Evolutionary conservation across 2,797 vertebrate species (phyloP).

Genomic region (Enteromius afrohamiltoni): DNA sequence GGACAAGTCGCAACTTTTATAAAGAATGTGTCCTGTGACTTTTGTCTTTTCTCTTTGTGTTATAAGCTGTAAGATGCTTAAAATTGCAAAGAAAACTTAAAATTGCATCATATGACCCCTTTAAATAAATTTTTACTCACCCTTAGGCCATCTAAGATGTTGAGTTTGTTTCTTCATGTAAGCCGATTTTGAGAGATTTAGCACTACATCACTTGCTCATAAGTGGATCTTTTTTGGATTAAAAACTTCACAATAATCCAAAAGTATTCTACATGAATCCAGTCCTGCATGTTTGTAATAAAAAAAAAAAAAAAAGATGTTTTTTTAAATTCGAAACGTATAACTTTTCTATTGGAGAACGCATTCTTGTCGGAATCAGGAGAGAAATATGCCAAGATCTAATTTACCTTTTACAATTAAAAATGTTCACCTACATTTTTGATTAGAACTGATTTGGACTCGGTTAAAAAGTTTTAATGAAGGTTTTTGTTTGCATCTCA

Average conservation of each 20-base stretch:
- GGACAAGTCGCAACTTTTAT: too few species aligned
- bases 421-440: background rate
- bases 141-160: background rate
- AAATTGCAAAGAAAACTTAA: too few species aligned
- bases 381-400: background rate
- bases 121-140: background rate
- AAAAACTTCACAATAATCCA: background rate
- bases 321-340: background rate
- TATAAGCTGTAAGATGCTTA: too few species aligned
- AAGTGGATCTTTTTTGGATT: background rate
- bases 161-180: background rate
- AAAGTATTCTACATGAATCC: background rate
- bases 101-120: too few species aligned
- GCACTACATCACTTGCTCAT: background rate
- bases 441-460: too few species aligned
- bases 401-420: background rate
- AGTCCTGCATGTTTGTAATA: background rate
- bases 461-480: background rate
- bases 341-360: background rate
- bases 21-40: too few species aligned
- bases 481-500: background rate
- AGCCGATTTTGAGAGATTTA: background rate
- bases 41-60: too few species aligned
- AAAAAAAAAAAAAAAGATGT: too few species aligned
- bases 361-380: background rate